Evolutionary conservation across 2,797 vertebrate species (phyloP).

Genomic region (Sitta carolinensis): DNA sequence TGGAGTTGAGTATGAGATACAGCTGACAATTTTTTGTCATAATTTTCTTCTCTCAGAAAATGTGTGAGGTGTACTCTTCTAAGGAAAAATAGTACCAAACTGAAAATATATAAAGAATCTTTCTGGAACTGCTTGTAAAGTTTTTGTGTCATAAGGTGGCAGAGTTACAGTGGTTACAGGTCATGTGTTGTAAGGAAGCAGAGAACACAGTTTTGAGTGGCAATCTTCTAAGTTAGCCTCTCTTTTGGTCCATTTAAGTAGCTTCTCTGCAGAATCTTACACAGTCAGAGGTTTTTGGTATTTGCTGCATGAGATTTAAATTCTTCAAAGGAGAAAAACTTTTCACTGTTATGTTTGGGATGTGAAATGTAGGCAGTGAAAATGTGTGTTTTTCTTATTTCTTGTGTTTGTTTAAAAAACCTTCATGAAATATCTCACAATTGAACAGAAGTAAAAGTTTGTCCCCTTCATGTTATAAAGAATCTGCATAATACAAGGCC

Average conservation of each 20-base stretch:
- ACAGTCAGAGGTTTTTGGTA: background rate
- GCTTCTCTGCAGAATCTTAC: background rate
- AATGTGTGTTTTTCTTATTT: background rate
- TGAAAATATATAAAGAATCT: background rate
- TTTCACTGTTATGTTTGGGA: background rate
- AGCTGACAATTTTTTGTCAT: background rate
- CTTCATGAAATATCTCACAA: background rate
- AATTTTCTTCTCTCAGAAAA: background rate
- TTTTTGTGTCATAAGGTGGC: background rate
- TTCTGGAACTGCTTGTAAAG: background rate
- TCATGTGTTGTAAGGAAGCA: background rate
- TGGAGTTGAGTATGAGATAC: background rate
- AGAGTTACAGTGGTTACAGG: background rate
- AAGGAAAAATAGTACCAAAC: background rate
- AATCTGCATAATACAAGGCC: background rate
- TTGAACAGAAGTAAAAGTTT: background rate
- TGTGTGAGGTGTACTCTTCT: background rate
- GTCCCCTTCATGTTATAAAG: background rate
- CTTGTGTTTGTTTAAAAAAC: background rate
- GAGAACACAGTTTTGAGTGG: background rate
- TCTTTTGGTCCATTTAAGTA: background rate
- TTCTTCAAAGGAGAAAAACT: background rate
- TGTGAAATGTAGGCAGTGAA: background rate
- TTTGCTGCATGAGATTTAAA: background rate
- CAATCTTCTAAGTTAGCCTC: background rate